Conservation (phyloP, 2,113 vertebrate genomes). For the Pycnonotus jocosus region DNA sequence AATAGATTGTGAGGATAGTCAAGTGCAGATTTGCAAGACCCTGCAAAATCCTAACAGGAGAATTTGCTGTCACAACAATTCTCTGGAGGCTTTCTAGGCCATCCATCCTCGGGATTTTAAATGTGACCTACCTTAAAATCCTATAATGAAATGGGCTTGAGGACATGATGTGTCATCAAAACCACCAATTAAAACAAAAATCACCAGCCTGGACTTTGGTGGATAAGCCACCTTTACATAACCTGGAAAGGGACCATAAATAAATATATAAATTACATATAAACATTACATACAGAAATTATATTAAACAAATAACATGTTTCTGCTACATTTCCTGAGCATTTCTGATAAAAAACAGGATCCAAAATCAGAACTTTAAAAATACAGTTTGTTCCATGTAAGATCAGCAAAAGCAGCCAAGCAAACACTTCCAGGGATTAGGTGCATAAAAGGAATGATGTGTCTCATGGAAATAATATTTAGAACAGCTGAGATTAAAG, state of each 20-base stretch:
- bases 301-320: not conserved
- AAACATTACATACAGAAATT: not conserved
- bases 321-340: not conserved
- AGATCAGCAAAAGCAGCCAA: not conserved
- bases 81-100: not conserved
- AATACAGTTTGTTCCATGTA: not conserved
- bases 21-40: not conserved
- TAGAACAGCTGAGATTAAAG: not conserved
- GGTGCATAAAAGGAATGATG: not conserved
- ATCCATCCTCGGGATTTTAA: not conserved
- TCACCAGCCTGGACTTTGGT: fast-evolving
- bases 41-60: not conserved
- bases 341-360: not conserved
- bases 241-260: not conserved
- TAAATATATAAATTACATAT: not conserved
- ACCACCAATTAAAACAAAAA: not conserved
- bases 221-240: not conserved
- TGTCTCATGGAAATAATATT: not conserved
- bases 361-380: not conserved
- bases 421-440: not conserved
- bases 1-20: not conserved
- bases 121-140: not conserved
- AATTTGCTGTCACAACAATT: not conserved
- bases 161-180: fast-evolving
- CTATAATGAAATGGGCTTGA: not conserved